phyloP scores from a whole-genome alignment of 2,888 invertebrate species.

The Eristalis pertinax region DNA sequence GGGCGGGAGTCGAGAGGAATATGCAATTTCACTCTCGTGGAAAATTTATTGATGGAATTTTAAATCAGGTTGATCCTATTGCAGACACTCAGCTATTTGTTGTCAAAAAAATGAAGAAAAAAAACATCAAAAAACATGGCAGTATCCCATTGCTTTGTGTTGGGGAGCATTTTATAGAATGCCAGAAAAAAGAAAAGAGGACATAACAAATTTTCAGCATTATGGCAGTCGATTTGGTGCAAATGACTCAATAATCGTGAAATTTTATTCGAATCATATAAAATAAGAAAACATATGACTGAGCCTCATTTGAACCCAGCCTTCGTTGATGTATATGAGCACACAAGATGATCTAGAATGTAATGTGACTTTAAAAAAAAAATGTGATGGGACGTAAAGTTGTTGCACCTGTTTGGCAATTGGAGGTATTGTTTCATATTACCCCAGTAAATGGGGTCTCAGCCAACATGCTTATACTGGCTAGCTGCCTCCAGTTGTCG shows the following conservation, averaged over 20 bases:
- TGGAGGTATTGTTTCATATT: background rate
- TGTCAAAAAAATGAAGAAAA: background rate
- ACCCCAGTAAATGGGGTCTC: background rate
- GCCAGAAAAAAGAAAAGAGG: background rate
- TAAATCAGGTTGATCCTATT: constrained; percentile 44
- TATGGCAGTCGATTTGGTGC: background rate
- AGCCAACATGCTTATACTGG: no score
- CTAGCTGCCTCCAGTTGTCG: no score
- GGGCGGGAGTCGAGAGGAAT: constrained; percentile 10
- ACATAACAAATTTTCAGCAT: constrained; percentile 1
- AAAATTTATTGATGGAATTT: constrained; percentile 67
- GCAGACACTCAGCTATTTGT: constrained; percentile 14
- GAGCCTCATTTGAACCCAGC: background rate
- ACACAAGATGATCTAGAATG: background rate
- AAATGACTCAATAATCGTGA: background rate
- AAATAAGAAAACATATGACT: background rate
- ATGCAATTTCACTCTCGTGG: constrained; percentile 26
- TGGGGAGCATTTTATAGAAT: background rate
- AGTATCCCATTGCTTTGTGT: background rate
- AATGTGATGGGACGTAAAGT: background rate
- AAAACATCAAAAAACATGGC: background rate
- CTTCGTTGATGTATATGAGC: background rate
- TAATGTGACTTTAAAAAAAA: background rate
- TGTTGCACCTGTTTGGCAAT: background rate
- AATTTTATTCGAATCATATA: background rate